Evolutionary conservation across 2,888 invertebrate species (phyloP), one percentile per base, ranked within the genome.

Genomic region (Pelosia muscerda): DNA sequence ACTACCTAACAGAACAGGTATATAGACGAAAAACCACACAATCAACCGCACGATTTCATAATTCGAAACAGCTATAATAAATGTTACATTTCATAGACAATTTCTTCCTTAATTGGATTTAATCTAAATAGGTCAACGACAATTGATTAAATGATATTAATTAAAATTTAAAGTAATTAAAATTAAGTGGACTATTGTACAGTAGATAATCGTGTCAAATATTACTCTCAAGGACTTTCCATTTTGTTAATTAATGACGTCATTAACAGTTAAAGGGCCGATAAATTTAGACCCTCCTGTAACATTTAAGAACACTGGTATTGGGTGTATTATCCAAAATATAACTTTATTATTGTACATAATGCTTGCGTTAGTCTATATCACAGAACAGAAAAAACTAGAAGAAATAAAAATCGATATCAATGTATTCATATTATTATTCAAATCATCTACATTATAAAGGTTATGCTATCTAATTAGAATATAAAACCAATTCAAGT

Each of bases 121-220:
- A n/a, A 66, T 55, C n/a, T 42, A 34, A 38, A 38, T 23, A 56
- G 26, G 38, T 19, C 28, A 42, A 49, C 8, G 10, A 63, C 8
- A 66, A 67, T 55, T 19, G 15, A 1, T 8, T 31, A 9, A 22
- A 65, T 38, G 34, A 34, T 53, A 26, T 28, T 8, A 10, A 31
- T n/a, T 25, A 38, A 54, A 64, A 66, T 68, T 63, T 66, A 66
- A 68, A 68, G 59, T 71, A 22, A 72, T 74, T 73, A 71, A 71
- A 69, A 60, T 63, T 69, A 74, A 76, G 11, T 69, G 54, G 58
- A 64, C 62, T 67, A 72, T 78, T 77, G 62, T 23, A 58, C 60
- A 74, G n/a, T n/a, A n/a, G 67, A 70, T 72, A 76, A 74, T 76
- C 49, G 60, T 67, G 28, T 67, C 55, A 58, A 71, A 69, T 66